Percentiles rank a stretch among this genome's conserved stretches.
phyloP scores from a whole-genome alignment of 2,113 vertebrate genomes.

The Alces alces region DNA sequence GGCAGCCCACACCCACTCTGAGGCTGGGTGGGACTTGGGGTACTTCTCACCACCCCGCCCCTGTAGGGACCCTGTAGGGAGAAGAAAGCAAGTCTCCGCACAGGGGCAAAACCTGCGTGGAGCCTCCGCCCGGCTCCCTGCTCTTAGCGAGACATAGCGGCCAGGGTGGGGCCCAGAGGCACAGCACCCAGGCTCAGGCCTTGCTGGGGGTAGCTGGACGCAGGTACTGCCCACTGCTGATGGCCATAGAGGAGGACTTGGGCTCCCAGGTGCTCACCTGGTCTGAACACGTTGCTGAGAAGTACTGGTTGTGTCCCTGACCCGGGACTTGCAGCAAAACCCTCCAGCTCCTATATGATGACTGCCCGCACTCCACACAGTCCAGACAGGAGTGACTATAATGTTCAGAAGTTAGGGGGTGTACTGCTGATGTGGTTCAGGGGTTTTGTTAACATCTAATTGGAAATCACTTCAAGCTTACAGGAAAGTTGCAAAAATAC shows the following conservation, averaged over 20 bases:
- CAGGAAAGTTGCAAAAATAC: neutral
- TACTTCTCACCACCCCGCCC: neutral
- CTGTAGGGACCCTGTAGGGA: neutral
- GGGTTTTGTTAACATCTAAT: neutral
- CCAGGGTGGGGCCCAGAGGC: neutral
- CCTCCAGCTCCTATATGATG: neutral
- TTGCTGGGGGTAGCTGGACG: neutral
- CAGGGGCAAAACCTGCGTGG: neutral
- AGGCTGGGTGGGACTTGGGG: neutral
- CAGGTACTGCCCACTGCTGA: neutral
- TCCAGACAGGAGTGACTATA: neutral
- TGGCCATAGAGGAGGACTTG: neutral
- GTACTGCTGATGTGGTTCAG: neutral
- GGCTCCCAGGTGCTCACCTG: neutral
- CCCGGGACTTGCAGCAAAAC: fast-evolving
- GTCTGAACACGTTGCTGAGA: neutral
- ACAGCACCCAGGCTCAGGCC: neutral
- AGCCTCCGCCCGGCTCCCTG: fast-evolving
- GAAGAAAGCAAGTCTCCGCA: neutral
- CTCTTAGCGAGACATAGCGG: fast-evolving
- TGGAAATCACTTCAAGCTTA: neutral
- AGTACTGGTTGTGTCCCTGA: neutral
- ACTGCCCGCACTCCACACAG: neutral
- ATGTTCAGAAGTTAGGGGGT: neutral
- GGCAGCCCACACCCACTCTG: neutral